Evolutionary conservation across 1,140 invertebrate species (phyloP), one percentile per base, ranked within the genome.

Genomic region (Leptonema lineaticorne): DNA sequence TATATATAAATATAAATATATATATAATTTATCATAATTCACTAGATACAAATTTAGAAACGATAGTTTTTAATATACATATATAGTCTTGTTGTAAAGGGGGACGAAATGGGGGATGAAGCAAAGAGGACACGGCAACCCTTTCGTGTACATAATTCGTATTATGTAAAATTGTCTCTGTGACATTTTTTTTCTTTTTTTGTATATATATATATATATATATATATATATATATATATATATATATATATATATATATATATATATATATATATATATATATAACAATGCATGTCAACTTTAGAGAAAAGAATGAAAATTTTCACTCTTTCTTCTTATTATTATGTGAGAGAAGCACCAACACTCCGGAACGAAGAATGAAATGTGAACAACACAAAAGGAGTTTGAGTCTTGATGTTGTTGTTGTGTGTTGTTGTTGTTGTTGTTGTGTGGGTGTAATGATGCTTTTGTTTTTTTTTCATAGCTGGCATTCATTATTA

Each of bases 251-350:
- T n/a, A n/a, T n/a, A n/a, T n/a, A n/a, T n/a, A n/a, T n/a, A n/a
- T n/a, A n/a, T n/a, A n/a, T n/a, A n/a, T n/a, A n/a, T n/a, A n/a
- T n/a, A n/a, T n/a, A n/a, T n/a, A n/a, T n/a, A n/a, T n/a, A 11
- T 2, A 11, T 50, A 69, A 72, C 70, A 72, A 72, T 72, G 70
- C 70, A 72, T 69, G 70, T 72, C 70, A 72, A 72, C 70, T 72
- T 72, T 67, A 50, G 63, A 67, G 67, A 72, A 68, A 69, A 69
- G 70, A 72, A 72, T 72, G 60, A 69, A 64, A 72, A 69, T 69
- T 71, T 72, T 72, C 67, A 72, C 48, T 72, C 67, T 72, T 72
- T 69, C 70, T 72, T 69, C 70, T 72, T 72, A 72, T 72, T 71
- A 71, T 33, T 53, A 53, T 53, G 50, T 62, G 69, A 65, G 53